Evolutionary conservation across 2,113 vertebrate species (phyloP), one percentile per base, ranked within the genome.

Genomic region (Cyprinus carpio): DNA sequence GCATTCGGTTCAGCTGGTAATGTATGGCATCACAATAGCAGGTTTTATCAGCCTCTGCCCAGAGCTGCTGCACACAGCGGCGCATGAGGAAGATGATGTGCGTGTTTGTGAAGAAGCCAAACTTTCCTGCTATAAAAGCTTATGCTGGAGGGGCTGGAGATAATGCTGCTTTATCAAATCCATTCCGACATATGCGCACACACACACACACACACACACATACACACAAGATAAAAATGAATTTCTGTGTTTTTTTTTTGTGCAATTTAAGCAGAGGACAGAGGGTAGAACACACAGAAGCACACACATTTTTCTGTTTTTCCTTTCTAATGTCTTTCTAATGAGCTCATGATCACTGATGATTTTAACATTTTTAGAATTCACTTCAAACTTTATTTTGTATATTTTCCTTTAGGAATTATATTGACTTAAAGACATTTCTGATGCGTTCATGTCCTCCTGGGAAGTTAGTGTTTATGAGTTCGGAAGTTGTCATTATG

Each of bases 21-120:
- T 80, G 20, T 71, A 51, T 78, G 79, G 82, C 71, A 83, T 85
- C 88, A 85, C 86, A 71, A 89, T 43, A 75, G 75, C 4, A 46
- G 43, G 60, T 85, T 81, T 89, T 81, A 86, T 88, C 46, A 82
- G 88, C 64, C 15, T 5, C 6, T 20, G 72, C 74, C 84, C 23
- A 46, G 46, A 20, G 83, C 77, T 87, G 74, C 84, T 54, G 40
- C 15, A 75, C 82, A 31, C 43, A 76, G 75, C 25, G 27, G 13
- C 75, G 31, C 78, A 79, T 23, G 23, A 83, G 40, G 49, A 62
- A 27, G 71, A 9, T 0, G n/a, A 60, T 46, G 29, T 49, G 79
- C 20, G 71, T 76, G 54, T 37, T 56, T 76, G 80, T 86, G 71
- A 11, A 67, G 58, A 49, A 75, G 43, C 6, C 40, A 75, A 75